Percentiles rank a stretch among this genome's conserved stretches.
These are phyloP conservation scores for Pristionchus maxplancki DNA, from an alignment of 2,888 invertebrate species.

Conservation along the genomic window DNA sequence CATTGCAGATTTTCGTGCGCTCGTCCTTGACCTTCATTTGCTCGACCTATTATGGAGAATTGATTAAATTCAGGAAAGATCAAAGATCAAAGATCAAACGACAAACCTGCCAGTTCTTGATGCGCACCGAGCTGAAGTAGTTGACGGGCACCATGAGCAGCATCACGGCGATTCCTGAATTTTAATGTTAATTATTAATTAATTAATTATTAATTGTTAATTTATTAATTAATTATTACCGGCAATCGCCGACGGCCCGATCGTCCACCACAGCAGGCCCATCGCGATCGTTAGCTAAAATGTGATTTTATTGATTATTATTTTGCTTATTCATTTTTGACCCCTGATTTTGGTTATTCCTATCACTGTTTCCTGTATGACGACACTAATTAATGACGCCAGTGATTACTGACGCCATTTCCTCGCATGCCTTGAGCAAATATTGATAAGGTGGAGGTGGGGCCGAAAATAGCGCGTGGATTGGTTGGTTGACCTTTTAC, in stretches of 20 bases:
- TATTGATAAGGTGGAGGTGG: background rate
- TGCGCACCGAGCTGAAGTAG: conserved; percentile 37
- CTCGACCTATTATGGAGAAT: conserved; percentile 1
- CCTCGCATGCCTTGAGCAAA: background rate
- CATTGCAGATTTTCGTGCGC: conserved; percentile 58
- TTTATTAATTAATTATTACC: conserved; percentile 35
- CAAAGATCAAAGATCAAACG: background rate
- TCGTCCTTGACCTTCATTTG: conserved; percentile 66
- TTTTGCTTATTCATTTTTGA: background rate
- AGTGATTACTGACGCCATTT: background rate
- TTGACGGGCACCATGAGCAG: conserved; percentile 50
- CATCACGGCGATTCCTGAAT: conserved; percentile 41
- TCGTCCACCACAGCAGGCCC: conserved; percentile 66
- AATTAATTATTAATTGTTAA: background rate
- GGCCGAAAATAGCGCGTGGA: background rate
- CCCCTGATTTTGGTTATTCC: background rate
- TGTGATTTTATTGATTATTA: background rate
- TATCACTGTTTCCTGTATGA: background rate
- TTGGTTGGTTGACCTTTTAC: background rate
- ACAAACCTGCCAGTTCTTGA: conserved; percentile 52
- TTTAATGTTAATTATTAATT: background rate
- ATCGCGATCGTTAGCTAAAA: conserved; percentile 67
- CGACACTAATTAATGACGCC: background rate
- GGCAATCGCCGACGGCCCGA: conserved; percentile 70
- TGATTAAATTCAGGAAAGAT: background rate